Conservation (phyloP, 2,888 invertebrate species). For the Amblyjoppa proteus region DNA sequence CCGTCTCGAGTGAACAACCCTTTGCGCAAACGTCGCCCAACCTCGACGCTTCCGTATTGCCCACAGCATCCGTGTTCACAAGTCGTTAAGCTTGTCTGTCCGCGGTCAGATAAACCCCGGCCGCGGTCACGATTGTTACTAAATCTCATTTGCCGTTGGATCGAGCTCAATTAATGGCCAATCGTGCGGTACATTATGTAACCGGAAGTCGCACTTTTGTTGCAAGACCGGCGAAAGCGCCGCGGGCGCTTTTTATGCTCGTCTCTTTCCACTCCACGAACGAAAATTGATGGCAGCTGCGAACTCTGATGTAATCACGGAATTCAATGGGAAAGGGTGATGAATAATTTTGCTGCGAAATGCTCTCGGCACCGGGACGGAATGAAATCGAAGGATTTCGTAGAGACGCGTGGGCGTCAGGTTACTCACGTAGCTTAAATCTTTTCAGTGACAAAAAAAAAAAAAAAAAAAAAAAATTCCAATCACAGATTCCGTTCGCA, state of each 20-base stretch:
- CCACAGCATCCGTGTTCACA: constrained; percentile 17
- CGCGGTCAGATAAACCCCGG: constrained; percentile 45
- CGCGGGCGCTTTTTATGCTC: neutral
- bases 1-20: constrained; percentile 15
- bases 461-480: constrained; percentile 30
- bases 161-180: neutral
- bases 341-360: constrained; percentile 51
- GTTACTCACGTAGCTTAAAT: constrained; percentile 9
- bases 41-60: constrained; percentile 1
- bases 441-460: constrained; percentile 4
- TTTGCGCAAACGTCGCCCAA: constrained; percentile 16
- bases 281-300: neutral
- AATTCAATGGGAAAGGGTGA: constrained; percentile 20
- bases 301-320: neutral
- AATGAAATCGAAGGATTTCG: constrained; percentile 34
- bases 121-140: constrained; percentile 2
- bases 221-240: neutral
- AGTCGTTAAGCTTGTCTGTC: constrained; percentile 48
- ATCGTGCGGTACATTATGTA: neutral
- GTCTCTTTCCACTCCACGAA: neutral
- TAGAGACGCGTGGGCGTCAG: constrained; percentile 19
- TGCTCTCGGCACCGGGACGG: constrained; percentile 14
- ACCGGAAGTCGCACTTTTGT: neutral
- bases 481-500: constrained; percentile 58
- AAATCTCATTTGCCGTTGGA: constrained; percentile 4